phyloP scores from a whole-genome alignment of 2,888 invertebrate genomes.

The Synergus itoensis region DNA sequence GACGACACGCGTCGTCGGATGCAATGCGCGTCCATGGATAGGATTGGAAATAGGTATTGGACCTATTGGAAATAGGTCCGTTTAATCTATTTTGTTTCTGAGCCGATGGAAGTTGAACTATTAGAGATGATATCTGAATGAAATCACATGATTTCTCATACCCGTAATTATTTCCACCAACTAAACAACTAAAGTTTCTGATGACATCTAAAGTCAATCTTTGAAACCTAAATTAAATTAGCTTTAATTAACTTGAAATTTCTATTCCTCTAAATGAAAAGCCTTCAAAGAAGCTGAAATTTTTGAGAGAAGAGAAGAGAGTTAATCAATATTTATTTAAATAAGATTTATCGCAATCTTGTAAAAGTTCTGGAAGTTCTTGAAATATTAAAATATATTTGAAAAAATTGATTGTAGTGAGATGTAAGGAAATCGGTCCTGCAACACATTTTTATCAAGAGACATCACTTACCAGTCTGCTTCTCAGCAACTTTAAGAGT shows the following conservation, averaged over 20 bases:
- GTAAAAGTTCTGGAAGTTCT: neutral
- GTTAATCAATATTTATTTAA: neutral
- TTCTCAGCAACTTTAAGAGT: conserved; percentile 88
- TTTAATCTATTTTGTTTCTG: conserved; percentile 11
- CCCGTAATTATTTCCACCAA: neutral
- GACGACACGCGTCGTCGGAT: conserved; percentile 33
- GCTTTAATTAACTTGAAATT: neutral
- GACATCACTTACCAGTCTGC: conserved; percentile 83
- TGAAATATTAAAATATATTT: neutral
- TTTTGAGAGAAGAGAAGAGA: neutral
- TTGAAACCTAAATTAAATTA: neutral
- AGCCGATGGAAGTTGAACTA: neutral
- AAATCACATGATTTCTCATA: neutral
- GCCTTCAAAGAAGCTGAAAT: neutral
- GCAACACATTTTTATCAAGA: conserved; percentile 16
- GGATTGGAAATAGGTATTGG: conserved; percentile 22
- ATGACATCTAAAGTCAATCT: neutral
- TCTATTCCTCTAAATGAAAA: too few relatives aligned
- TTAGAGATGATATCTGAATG: neutral
- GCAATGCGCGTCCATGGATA: conserved; percentile 6
- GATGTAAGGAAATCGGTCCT: conserved; percentile 1
- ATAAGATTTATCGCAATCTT: neutral
- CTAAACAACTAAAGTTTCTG: neutral
- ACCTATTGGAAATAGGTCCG: conserved; percentile 19
- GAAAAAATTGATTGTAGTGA: neutral